A percentile compares a stretch with the other conserved stretches of the same genome.
Evolutionary conservation across 1,140 invertebrate genomes (phyloP).

Genomic region (Bombus impatiens): DNA sequence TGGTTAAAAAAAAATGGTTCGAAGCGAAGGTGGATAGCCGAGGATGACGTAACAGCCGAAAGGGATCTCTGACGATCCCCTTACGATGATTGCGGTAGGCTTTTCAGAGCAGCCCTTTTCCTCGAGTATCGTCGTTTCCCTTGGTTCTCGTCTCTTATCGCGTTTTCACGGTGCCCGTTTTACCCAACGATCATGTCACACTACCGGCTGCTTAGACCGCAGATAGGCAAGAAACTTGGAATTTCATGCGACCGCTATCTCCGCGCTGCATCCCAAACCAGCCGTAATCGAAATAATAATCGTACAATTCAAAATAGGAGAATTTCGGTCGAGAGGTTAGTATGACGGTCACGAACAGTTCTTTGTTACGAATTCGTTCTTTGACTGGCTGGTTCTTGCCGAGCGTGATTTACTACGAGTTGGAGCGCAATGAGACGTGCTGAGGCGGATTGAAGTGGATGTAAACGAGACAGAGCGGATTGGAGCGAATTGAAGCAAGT

Average conservation of each 20-base stretch:
- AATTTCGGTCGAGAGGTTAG: not conserved
- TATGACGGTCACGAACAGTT: not conserved
- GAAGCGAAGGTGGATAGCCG: conserved; percentile 25
- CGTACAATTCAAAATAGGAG: not conserved
- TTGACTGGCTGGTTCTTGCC: not conserved
- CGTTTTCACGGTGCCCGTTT: conserved; percentile 42
- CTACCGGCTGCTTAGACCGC: conserved; percentile 27
- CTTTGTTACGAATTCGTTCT: not conserved
- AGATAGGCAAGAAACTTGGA: conserved; percentile 47
- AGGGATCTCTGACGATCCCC: conserved; percentile 63
- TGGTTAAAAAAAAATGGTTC: conserved; percentile 10
- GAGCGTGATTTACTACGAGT: not conserved
- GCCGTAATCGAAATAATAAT: conserved; percentile 37
- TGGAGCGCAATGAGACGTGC: not conserved
- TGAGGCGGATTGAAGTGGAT: not conserved
- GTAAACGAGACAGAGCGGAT: not conserved
- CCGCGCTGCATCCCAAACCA: not conserved
- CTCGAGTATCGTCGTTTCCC: conserved; percentile 58
- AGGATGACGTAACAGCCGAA: conserved; percentile 59
- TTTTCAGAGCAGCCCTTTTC: conserved; percentile 60
- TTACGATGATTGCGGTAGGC: conserved; percentile 73
- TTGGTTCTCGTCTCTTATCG: conserved; percentile 60
- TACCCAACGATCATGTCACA: conserved; percentile 37
- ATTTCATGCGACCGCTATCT: conserved; percentile 27
- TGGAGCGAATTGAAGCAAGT: not conserved